Base-by-base conservation (phyloP, 2,113 vertebrate species). In the Datnioides undecimradiatus region DNA sequence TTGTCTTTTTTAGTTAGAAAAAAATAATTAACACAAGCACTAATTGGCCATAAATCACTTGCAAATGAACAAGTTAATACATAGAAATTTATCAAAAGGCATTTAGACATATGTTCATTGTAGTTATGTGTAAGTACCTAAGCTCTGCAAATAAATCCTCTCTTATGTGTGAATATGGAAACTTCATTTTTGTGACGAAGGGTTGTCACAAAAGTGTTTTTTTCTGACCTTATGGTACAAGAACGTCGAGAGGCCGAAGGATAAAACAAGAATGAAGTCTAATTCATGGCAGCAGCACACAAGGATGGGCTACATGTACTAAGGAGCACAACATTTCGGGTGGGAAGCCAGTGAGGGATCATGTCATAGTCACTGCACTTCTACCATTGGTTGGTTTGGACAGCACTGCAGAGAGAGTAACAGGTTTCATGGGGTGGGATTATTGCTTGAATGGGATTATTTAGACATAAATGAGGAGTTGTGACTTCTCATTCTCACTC, bases 301-400 rank as follows among this genome's bases (percentile, higher is more conserved):
- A 12, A 13, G 21, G 16, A 8, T 31, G 19, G 3, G 33, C 23
- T 68, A 12, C 45, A 17, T 36, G 43, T 49, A 33, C 9, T 19
- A 55, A 29, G 10, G 19, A 6, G 33, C 33, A n/a, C 21, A 68
- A 36, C 23, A 60, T 17, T 38, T 3, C 8, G 11, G 43, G 12
- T 38, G 55, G 70, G 33, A 62, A 29, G 70, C 70, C 55, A 49
- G 55, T 38, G 33, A 51, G 33, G 23, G 45, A 59, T 27, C 8
- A 7, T 11, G 7, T 36, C 4, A 3, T 9, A 5, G 34, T 27
- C 14, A 40, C 2, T 17, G 65, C 46, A 3, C 13, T 17, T 25
- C 21, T 51, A 2, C 5, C 27, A 19, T 10, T 25, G n/a, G 33
- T 25, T 5, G 21, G 31, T 36, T 67, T 36, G 64, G 49, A 51